Conservation (phyloP, 2,113 vertebrate species). For the Pongo pygmaeus region DNA sequence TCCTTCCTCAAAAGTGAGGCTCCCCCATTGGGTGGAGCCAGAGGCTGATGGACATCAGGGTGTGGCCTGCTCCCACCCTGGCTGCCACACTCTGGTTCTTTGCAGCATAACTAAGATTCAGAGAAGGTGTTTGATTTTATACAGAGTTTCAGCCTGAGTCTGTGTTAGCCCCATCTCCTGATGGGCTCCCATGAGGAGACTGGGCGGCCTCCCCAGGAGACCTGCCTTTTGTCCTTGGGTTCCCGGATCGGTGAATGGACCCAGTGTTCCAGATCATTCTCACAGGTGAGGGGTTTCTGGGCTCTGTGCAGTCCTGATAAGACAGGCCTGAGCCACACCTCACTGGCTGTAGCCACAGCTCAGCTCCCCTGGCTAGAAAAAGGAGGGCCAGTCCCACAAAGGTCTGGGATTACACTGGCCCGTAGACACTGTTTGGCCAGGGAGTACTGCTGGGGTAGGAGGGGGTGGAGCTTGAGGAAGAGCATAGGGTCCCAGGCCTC, state of each 20-base stretch:
- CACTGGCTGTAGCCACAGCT: background rate
- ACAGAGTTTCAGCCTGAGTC: background rate
- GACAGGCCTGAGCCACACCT: constrained; percentile 47
- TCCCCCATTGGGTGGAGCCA: background rate
- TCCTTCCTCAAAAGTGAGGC: background rate
- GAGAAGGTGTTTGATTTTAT: background rate
- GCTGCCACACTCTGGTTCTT: background rate
- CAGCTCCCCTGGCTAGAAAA: background rate
- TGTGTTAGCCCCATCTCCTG: background rate
- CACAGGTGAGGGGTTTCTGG: background rate
- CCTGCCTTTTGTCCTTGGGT: background rate
- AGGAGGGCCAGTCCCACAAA: background rate
- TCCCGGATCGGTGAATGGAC: background rate
- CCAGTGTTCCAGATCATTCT: background rate
- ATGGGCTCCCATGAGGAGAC: background rate
- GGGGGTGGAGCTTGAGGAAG: background rate
- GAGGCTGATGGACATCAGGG: background rate
- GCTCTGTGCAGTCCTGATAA: constrained; percentile 6
- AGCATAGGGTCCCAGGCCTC: background rate
- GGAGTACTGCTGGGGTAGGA: background rate
- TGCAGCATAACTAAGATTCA: background rate
- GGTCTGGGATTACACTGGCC: background rate
- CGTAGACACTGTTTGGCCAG: background rate
- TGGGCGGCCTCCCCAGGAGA: background rate
- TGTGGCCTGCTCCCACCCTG: background rate